Evolutionary conservation across 2,113 vertebrate genomes (phyloP).

Genomic region (Ctenomys sociabilis): DNA sequence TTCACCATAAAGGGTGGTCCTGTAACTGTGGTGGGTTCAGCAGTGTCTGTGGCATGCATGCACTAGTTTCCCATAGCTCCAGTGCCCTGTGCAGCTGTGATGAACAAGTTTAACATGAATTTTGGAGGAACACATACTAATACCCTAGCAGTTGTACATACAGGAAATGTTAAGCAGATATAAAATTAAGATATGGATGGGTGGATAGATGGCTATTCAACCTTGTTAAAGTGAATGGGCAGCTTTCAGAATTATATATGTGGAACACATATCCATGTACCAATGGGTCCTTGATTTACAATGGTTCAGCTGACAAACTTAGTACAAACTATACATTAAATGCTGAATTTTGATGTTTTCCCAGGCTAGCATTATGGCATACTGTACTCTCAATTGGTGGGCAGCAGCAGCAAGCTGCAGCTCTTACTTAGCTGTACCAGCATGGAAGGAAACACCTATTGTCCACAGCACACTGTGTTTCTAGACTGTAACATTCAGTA

Average conservation of each 20-base stretch:
- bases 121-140: background rate
- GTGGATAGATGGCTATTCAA: background rate
- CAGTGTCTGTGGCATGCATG: background rate
- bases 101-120: background rate
- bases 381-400: background rate
- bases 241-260: background rate
- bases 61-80: background rate
- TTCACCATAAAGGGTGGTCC: background rate
- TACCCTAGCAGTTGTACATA: background rate
- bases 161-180: slow-evolving; percentile 18
- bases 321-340: background rate
- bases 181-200: background rate
- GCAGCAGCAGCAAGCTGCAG: background rate
- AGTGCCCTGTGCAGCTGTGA: background rate
- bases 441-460: background rate
- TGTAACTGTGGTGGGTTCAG: background rate
- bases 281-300: background rate
- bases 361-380: background rate
- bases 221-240: slow-evolving; percentile 5
- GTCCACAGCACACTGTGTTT: background rate
- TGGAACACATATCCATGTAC: background rate
- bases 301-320: background rate
- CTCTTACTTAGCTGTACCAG: background rate
- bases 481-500: background rate
- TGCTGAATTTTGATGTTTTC: background rate